Percentiles rank a stretch among this genome's conserved stretches.
Evolutionary conservation across 2,113 vertebrate species (phyloP).

Genomic region (Mustela nigripes): DNA sequence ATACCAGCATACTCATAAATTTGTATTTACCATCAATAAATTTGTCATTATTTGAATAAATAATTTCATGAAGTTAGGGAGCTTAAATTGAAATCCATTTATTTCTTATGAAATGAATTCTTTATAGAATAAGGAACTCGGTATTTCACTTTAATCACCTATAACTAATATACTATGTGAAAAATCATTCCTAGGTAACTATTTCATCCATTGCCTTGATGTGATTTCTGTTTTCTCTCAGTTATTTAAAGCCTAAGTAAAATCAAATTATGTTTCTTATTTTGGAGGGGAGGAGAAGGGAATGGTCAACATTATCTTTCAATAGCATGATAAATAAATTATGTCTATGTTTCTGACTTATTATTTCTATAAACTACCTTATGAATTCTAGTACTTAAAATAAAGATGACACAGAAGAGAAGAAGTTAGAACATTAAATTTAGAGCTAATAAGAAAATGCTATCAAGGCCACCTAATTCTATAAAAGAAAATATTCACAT

Average conservation of each 20-base stretch:
- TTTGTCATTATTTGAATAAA: neutral
- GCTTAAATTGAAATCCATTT: neutral
- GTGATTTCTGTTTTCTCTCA: neutral
- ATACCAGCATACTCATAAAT: neutral
- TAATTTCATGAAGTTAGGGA: neutral
- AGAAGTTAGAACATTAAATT: neutral
- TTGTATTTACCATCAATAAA: neutral
- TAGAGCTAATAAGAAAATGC: neutral
- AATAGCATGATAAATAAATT: neutral
- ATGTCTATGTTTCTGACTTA: neutral
- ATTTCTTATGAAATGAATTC: neutral
- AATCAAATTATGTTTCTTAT: neutral
- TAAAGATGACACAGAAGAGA: conserved; percentile 14
- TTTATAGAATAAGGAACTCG: neutral
- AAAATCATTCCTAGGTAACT: neutral
- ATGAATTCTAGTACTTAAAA: neutral
- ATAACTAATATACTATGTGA: neutral
- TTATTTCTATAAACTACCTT: neutral
- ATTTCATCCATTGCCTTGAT: neutral
- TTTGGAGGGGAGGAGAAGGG: neutral
- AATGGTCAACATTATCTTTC: neutral
- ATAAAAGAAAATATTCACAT: neutral
- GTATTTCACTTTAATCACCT: neutral
- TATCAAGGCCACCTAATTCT: neutral
- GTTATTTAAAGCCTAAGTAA: conserved; percentile 25